phyloP scores from a whole-genome alignment of 2,888 invertebrate genomes.

The Phrixothrix hirtus region DNA sequence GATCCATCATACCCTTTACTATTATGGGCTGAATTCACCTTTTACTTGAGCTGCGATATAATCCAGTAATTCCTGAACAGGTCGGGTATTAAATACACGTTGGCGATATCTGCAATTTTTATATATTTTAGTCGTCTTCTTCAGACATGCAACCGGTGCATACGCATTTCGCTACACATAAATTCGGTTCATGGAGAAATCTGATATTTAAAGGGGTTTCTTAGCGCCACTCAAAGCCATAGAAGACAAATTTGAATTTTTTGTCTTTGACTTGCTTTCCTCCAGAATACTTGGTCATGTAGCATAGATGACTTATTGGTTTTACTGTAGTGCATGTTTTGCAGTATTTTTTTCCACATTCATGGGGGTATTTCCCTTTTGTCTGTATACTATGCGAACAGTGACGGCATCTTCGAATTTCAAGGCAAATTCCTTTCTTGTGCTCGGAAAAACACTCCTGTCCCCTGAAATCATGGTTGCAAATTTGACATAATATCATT shows the following conservation, averaged over 20 bases:
- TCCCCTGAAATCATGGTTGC: too few relatives aligned
- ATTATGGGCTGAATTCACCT: conserved; percentile 1
- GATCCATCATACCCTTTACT: conserved; percentile 2
- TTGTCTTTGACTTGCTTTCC: background rate
- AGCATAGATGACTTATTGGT: background rate
- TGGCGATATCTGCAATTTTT: background rate
- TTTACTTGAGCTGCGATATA: background rate
- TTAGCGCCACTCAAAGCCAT: background rate
- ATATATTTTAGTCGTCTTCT: background rate
- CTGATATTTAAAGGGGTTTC: too few relatives aligned
- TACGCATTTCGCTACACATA: background rate
- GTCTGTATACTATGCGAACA: background rate
- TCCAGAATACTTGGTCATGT: background rate
- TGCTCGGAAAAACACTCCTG: background rate
- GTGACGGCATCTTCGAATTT: background rate
- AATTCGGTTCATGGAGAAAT: background rate
- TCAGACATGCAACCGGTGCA: background rate
- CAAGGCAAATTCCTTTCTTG: background rate
- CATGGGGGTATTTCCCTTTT: background rate
- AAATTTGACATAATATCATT: too few relatives aligned
- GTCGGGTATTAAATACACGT: background rate
- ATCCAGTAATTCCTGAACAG: background rate
- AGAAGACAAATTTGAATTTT: background rate
- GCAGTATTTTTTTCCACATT: background rate
- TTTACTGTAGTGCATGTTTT: background rate